Evolutionary conservation across 2,113 vertebrate genomes (phyloP), one percentile per base, ranked within the genome.

Genomic region (Microcebus tavaratra): DNA sequence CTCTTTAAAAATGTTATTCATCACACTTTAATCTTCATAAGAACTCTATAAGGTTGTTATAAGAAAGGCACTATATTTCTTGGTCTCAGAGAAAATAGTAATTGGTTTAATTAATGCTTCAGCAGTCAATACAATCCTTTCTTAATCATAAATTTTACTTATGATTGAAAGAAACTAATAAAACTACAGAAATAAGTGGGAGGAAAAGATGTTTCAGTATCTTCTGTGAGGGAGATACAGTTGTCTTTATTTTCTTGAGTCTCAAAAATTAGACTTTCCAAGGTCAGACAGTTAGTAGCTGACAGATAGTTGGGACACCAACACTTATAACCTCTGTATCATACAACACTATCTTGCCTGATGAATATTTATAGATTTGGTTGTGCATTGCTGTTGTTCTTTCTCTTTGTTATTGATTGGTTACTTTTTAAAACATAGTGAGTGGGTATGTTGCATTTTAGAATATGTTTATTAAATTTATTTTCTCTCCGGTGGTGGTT

Each of bases 301-400:
- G 87, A 89, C 45, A 76, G n/a, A 48, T 25, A 75, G 34, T 59
- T 82, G 25, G 55, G 63, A 88, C 13, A n/a, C 8, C 29, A 55
- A 94, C 61, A 13, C 59, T 68, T 72, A 17, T 25, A 36, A 76
- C 45, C 25, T 93, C 75, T 70, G 17, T 63, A 13, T 85, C 48
- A 15, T n/a, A 39, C 0, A 1, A 23, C 31, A 50, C 42, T 68
- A 4, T 85, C 53, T 63, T 96, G 36, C 27, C 42, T 42, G 14
- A 55, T 92, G 81, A 98, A 91, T 96, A 94, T 95, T 84, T 85
- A 94, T 84, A 90, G 53, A 78, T 94, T 90, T 72, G 57, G 29
- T 73, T 94, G 25, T 59, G 29, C 20, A 42, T 88, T 36, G 10
- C 53, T 21, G 63, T 36, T 80, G 4, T 39, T 68, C 61, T 79